Percentiles rank a stretch among this genome's conserved stretches.
Conservation (phyloP, 2,888 invertebrate species). For the Drosophila setosimentum region DNA sequence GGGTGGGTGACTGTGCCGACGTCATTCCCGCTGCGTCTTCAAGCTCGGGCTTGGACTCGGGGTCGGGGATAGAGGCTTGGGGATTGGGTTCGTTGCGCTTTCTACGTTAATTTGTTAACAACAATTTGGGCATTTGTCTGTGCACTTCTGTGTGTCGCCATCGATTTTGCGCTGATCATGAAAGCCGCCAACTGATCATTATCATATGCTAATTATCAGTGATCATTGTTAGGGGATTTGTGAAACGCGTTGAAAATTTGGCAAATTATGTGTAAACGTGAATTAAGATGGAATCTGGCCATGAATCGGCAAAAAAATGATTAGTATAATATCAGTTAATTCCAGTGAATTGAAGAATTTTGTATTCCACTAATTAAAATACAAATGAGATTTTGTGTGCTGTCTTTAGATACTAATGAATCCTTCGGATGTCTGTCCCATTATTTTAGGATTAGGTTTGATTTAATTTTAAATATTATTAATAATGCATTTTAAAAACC, state of each 20-base stretch:
- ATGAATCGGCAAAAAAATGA: conserved; percentile 22
- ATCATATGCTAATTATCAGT: conserved; percentile 50
- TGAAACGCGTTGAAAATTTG: conserved; percentile 40
- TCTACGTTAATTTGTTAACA: conserved; percentile 79
- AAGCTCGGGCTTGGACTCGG: not conserved
- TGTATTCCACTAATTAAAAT: not conserved
- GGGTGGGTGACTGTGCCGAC: conserved; percentile 75
- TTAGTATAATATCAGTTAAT: conserved; percentile 20
- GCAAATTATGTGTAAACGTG: conserved; percentile 53
- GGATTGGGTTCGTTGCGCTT: conserved; percentile 70
- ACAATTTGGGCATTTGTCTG: conserved; percentile 65
- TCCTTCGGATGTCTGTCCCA: not conserved
- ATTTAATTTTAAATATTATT: not conserved
- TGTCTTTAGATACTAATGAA: not conserved
- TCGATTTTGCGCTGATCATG: conserved; percentile 21
- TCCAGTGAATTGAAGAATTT: conserved; percentile 9
- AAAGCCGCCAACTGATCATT: conserved; percentile 44
- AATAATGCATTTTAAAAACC: not conserved
- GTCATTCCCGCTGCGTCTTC: conserved; percentile 68
- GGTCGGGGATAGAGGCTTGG: not conserved
- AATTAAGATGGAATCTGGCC: conserved; percentile 18
- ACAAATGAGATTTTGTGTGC: not conserved
- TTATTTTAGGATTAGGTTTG: not conserved
- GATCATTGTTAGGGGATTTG: conserved; percentile 30
- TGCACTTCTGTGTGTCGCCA: conserved; percentile 63